Base-by-base conservation (phyloP, 2,797 vertebrate species). In the Hydrocynus forskahlii region DNA sequence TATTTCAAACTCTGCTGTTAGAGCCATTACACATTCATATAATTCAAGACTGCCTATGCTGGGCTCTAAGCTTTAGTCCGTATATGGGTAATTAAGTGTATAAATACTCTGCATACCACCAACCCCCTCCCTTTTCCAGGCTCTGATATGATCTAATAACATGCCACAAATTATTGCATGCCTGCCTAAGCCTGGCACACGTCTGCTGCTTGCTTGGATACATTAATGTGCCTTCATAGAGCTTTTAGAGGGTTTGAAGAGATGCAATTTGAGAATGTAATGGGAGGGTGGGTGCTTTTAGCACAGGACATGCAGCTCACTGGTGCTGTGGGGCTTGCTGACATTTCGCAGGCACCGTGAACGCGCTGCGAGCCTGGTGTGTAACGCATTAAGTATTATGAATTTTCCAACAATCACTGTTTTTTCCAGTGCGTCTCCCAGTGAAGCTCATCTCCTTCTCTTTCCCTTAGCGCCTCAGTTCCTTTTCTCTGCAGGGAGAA, bases 401-500 rank as follows among this genome's bases (percentile, higher is more conserved):
- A 89, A 79, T 81, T 86, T 84, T 72, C 35, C 70, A 54, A 75
- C 57, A 75, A 76, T 75, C 83, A 82, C 45, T 40, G 67, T n/a
- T n/a, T n/a, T 82, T 84, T 78, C 77, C 68, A 48, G 66, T 54
- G 35, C 52, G 72, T 81, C 72, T 70, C 59, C 80, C 82, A 45
- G 84, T 25, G 73, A 81, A 78, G 75, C 67, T 81, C 73, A 85
- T 86, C 81, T 73, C 76, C 69, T 66, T 77, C 72, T 67, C 80
- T 84, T 80, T 79, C 78, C 72, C 93, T n/a, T 94, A 94, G 94
- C 92, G 93, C 93, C 92, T 75, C 76, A 88, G 70, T 43, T 83
- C 66, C 76, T n/a, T 88, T 83, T 79, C 82, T 94, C 92, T 91
- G 91, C 92, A 92, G 80, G 92, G 91, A 95, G 93, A 95, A 92